Evolutionary conservation across 2,113 vertebrate genomes (phyloP).

Genomic region (Nyctereutes procyonoides): DNA sequence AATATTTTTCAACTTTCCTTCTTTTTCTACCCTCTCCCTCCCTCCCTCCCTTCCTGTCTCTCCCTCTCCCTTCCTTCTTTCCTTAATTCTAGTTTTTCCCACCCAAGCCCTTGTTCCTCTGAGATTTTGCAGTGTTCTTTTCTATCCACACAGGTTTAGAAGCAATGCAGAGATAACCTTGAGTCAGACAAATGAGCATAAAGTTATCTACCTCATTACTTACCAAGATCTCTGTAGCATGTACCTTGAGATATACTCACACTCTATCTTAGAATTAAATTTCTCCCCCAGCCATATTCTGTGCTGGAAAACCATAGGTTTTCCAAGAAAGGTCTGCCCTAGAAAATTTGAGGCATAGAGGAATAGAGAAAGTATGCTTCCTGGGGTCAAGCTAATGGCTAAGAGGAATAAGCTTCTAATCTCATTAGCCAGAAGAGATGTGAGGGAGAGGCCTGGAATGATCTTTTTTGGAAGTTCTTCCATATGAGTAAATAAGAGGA

Average conservation of each 20-base stretch:
- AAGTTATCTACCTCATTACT: background rate
- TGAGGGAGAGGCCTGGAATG: background rate
- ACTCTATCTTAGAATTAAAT: background rate
- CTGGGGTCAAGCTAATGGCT: background rate
- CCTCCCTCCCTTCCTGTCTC: background rate
- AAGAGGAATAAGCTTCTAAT: background rate
- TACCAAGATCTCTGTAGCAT: background rate
- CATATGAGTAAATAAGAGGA: background rate
- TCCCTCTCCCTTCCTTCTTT: background rate
- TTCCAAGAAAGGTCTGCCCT: background rate
- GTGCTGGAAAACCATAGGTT: background rate
- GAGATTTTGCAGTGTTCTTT: background rate
- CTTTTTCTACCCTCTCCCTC: fast-evolving
- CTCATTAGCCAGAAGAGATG: background rate
- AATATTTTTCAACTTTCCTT: background rate
- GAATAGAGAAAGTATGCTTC: background rate
- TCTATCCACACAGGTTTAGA: background rate
- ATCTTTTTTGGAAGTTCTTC: background rate
- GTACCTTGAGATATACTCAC: background rate
- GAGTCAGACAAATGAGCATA: background rate
- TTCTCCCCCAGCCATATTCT: background rate
- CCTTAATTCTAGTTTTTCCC: background rate
- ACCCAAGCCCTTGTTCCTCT: background rate
- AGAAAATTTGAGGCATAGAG: background rate
- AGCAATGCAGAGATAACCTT: background rate